phyloP scores from a whole-genome alignment of 2,888 invertebrate species.

The Tenthredo distinguenda region DNA sequence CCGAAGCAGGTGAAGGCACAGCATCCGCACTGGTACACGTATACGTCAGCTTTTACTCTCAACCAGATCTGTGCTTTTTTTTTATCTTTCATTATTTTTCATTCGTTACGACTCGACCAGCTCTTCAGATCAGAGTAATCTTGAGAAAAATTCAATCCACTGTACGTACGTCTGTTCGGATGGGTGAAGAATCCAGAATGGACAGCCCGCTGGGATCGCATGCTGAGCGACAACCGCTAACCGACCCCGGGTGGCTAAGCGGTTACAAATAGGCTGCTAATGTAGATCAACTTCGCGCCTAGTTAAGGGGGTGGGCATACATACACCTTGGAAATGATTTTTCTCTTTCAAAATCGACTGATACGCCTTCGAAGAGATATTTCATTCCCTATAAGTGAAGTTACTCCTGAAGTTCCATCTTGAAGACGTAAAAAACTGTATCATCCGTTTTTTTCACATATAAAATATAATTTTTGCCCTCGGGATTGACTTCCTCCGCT shows the following conservation, averaged over 20 bases:
- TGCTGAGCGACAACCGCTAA: constrained; percentile 65
- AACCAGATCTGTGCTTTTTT: background rate
- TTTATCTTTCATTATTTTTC: background rate
- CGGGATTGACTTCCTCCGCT: too few relatives aligned
- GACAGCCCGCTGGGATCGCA: constrained; percentile 63
- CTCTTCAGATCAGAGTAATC: background rate
- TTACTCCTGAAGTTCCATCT: too few relatives aligned
- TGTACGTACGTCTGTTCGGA: background rate
- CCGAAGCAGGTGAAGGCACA: background rate
- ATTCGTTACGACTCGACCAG: background rate
- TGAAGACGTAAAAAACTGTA: too few relatives aligned
- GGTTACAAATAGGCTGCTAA: constrained; percentile 69
- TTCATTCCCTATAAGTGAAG: too few relatives aligned
- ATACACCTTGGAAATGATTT: background rate
- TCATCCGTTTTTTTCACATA: too few relatives aligned
- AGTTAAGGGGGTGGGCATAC: background rate
- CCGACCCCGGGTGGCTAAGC: constrained; percentile 67
- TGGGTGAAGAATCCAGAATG: background rate
- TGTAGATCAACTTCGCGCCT: constrained; percentile 51
- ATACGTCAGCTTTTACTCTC: background rate
- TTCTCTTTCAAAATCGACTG: background rate
- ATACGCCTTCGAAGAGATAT: background rate
- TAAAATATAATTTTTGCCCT: too few relatives aligned
- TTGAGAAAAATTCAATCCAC: constrained; percentile 7
- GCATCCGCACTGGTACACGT: background rate